phyloP scores from a whole-genome alignment of 1,140 invertebrate species.

The Artemia franciscana region DNA sequence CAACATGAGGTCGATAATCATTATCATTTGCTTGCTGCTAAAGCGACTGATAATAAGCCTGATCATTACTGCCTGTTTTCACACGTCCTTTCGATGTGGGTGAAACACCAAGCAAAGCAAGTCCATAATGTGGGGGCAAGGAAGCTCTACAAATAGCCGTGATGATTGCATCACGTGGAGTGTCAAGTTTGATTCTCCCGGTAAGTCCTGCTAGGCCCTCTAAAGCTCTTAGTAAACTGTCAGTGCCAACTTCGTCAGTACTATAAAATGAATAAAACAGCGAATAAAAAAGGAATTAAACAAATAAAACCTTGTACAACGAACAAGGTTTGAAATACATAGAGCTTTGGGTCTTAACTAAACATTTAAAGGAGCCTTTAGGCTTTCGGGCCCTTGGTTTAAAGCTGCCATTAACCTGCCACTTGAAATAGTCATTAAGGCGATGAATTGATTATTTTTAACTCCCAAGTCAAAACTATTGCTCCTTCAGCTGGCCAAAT shows the following conservation, averaged over 20 bases:
- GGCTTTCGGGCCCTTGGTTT: too few species aligned
- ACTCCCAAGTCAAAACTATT: too few species aligned
- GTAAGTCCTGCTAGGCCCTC: conserved; percentile 61
- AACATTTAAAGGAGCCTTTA: too few species aligned
- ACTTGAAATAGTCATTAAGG: too few species aligned
- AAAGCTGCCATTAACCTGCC: too few species aligned
- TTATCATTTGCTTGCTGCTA: conserved; percentile 20
- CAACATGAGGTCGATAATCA: conserved; percentile 65
- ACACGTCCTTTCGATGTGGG: conserved; percentile 1
- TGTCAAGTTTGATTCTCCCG: conserved; percentile 42
- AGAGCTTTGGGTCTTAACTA: too few species aligned
- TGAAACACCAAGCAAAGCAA: conserved; percentile 39
- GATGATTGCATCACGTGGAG: conserved; percentile 70
- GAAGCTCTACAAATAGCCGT: conserved; percentile 82
- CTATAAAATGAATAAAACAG: conserved; percentile 23
- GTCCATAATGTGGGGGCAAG: conserved; percentile 77
- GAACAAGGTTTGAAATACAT: too few species aligned
- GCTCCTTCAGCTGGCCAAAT: too few species aligned
- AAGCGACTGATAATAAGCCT: background rate
- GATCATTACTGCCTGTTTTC: background rate
- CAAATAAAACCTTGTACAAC: too few species aligned
- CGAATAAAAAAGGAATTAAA: too few species aligned
- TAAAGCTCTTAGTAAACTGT: conserved; percentile 71
- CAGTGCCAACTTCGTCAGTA: conserved; percentile 67
- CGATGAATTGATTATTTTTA: too few species aligned